Evolutionary conservation across 1,140 invertebrate genomes (phyloP).

Genomic region (Helicoverpa zea): DNA sequence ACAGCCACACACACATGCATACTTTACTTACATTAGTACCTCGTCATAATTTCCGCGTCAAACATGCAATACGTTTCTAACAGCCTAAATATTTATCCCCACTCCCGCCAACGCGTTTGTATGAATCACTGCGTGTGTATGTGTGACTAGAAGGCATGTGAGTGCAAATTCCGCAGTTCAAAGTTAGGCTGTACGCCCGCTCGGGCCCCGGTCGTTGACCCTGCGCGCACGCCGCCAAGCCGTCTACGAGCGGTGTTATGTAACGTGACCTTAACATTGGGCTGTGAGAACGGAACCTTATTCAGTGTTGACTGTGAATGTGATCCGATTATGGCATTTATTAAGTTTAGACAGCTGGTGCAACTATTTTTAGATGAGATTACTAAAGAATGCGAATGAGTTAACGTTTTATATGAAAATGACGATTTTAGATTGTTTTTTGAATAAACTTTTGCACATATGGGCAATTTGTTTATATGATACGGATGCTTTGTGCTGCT

Average conservation of each 20-base stretch:
- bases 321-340: constrained; percentile 30
- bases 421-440: too few relatives aligned
- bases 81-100: constrained; percentile 45
- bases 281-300: constrained; percentile 61
- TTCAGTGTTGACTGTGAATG: constrained; percentile 49
- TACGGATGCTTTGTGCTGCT: background rate
- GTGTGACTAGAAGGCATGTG: constrained; percentile 54
- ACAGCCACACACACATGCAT: background rate
- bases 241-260: constrained; percentile 79
- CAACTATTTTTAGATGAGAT: background rate
- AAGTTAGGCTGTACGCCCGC: constrained; percentile 72
- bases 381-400: constrained; percentile 1
- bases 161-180: constrained; percentile 67
- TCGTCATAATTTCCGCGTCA: constrained; percentile 34
- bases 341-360: constrained; percentile 17
- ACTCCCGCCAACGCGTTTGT: background rate
- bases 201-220: constrained; percentile 80
- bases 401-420: background rate
- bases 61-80: constrained; percentile 36
- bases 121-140: constrained; percentile 33
- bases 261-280: constrained; percentile 83
- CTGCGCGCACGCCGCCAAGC: constrained; percentile 79
- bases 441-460: background rate
- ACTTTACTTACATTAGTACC: constrained; percentile 8
- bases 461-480: constrained; percentile 9